Base-by-base conservation (phyloP, 2,797 vertebrate genomes). In the Acanthurus leucopareius region DNA sequence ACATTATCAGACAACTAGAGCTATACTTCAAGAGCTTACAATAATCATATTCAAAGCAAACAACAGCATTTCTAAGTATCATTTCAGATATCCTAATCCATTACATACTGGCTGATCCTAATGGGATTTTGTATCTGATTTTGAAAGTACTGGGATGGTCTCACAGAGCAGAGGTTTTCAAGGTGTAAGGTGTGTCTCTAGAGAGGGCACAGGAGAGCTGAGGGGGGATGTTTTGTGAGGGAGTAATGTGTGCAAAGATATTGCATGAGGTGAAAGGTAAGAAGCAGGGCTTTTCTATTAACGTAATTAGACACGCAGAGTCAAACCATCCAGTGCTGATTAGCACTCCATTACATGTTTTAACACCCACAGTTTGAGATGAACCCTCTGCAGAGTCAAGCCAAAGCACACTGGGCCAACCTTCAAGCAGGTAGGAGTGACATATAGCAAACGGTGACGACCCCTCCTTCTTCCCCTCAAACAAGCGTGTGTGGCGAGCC, bases 101-200 rank as follows among this genome's bases (percentile, higher is more conserved):
- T 20, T 11, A 7, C 19, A 7, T 22, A 32, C 52, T 58, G 8
- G 20, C 13, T 22, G 17, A 17, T 44, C 19, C 25, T 49, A 10
- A 69, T 32, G 28, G 11, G 19, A 71, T 67, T 58, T 40, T 28
- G 14, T 64, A 71, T 45, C 32, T 20, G 59, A 44, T 51, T 57
- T 22, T 22, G 68, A 3, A 60, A 40, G 20, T 69, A 68, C 7
- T 49, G 56, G 42, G 51, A 32, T 65, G 38, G 13, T 52, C 14
- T 14, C 51, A 77, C 10, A 59, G 38, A 54, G 20, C 58, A 58
- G 19, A 67, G 28, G n/a, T 58, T 72, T 57, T 62, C 25, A 63
- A 56, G 63, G 14, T 76, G 49, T 62, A 44, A 49, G 15, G 20
- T 1, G 2, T 10, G 2, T 11, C 45, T 70, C 52, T 47, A 15